A percentile compares a stretch with the other conserved stretches of the same genome.
These are phyloP conservation scores for Sitodiplosis mosellana DNA, from an alignment of 1,140 invertebrate genomes.

Conservation along the genomic window DNA sequence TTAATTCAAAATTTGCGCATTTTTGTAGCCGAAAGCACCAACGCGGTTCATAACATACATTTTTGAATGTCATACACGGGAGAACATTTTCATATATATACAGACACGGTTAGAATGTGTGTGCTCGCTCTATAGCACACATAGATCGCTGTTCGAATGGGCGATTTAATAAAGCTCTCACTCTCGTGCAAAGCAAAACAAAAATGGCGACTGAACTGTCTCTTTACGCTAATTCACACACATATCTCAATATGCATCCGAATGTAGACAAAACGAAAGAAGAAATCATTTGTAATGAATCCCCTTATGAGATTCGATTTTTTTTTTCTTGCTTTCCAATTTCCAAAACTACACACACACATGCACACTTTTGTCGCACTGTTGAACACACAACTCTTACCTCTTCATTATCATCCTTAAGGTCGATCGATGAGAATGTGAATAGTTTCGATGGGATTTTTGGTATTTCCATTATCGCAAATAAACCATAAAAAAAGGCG, in stretches of 20 bases:
- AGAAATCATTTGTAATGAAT: not conserved
- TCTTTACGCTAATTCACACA: not conserved
- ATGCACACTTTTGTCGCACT: not conserved
- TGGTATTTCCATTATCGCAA: not conserved
- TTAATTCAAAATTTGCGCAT: too few species aligned
- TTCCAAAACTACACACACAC: not conserved
- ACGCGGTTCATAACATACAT: not conserved
- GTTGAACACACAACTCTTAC: not conserved
- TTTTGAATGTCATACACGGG: not conserved
- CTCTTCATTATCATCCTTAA: conserved; percentile 3
- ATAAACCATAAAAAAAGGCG: too few species aligned
- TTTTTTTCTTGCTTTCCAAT: not conserved
- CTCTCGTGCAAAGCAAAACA: not conserved
- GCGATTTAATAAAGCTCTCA: not conserved
- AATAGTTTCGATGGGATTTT: conserved; percentile 3
- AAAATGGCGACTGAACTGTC: not conserved
- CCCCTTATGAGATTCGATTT: not conserved
- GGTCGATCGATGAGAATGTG: conserved; percentile 1
- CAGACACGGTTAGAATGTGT: not conserved
- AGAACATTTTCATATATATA: not conserved
- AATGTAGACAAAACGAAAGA: not conserved
- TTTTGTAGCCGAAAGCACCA: too few species aligned
- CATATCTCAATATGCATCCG: not conserved
- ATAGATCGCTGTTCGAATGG: too few species aligned
- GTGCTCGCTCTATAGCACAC: not conserved